Base-by-base conservation (phyloP, 2,888 invertebrate species). In the Melolontha melolontha region DNA sequence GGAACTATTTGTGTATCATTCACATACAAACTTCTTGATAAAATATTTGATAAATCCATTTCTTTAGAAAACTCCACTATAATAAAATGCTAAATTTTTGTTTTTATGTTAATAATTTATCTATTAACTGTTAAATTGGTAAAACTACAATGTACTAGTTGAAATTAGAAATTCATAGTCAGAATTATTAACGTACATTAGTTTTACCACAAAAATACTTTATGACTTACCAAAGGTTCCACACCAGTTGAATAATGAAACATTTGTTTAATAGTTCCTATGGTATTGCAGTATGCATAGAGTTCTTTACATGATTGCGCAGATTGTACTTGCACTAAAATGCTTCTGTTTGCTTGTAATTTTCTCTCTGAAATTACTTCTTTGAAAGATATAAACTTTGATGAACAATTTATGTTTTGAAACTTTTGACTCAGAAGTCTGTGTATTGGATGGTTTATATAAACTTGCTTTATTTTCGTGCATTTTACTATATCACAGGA, bases 271-370 rank as follows among this genome's bases (percentile, higher is more conserved):
- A 95, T 84, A 6, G 79, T 81, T 7, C 92, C 92, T 82, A 90
- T 89, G 73, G 87, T 84, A 27, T 86, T 86, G 80, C 94, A 94
- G 78, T 92, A 92, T 2, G 86, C 83, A 79, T 89, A 86, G 63
- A 94, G 83, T 81, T 93, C 91, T 52, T 80, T 81, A 75, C 87
- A 89, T 0, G 92, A 92, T 54, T 89, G 86, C 64, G 89, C 87
- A 0, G 92, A 91, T 76, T 90, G 89, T 1, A 94, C 91, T 84
- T 94, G 93, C 5, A 95, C 89, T 39, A 94, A 82, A 65, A 94
- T 84, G 82, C 92, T 92, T 69, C 88, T 86, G 59, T 82, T 83
- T 0, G 94, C 93, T 80, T 94, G 87, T 1, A 82, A 79, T 78
- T 89, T 87, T 73, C 92, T 87, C 22, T 82, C 81, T 42, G 84